Conservation (phyloP, 2,797 vertebrate species). For the Sciurus vulgaris region DNA sequence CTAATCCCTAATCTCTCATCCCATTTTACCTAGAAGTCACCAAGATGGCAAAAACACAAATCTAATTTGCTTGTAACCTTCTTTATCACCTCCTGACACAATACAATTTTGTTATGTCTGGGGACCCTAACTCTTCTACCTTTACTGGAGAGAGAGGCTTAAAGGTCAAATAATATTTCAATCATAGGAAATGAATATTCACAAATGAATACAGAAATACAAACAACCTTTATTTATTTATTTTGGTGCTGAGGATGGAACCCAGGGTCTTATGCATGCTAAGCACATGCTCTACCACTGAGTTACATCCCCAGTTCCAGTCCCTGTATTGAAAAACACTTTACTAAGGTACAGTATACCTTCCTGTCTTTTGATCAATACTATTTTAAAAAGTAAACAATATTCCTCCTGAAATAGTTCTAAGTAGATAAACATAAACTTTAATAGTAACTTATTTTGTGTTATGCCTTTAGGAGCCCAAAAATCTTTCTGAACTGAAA, state of each 20-base stretch:
- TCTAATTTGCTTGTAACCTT: conserved; percentile 27
- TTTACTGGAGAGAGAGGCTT: conserved; percentile 7
- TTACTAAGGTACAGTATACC: conserved; percentile 14
- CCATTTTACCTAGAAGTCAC: conserved; percentile 16
- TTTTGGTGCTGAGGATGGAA: background rate
- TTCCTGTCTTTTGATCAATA: conserved; percentile 38
- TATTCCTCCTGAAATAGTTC: conserved; percentile 20
- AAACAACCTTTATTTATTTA: background rate
- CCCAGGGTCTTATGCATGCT: too few relatives aligned
- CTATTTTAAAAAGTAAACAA: conserved; percentile 12
- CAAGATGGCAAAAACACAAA: background rate
- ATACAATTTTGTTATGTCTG: background rate
- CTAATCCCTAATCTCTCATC: background rate
- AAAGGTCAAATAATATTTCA: conserved; percentile 53
- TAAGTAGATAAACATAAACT: background rate
- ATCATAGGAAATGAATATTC: conserved; percentile 23
- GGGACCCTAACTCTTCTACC: background rate
- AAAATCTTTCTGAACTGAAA: conserved; percentile 28
- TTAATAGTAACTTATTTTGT: background rate
- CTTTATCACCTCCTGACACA: conserved; percentile 1
- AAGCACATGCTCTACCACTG: too few relatives aligned
- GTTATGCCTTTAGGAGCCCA: background rate
- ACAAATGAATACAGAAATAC: conserved; percentile 48
- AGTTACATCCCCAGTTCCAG: background rate
- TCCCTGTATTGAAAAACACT: background rate